These are phyloP conservation scores for Heterotis niloticus DNA, from an alignment of 2,113 vertebrate species.

Conservation along the genomic window DNA sequence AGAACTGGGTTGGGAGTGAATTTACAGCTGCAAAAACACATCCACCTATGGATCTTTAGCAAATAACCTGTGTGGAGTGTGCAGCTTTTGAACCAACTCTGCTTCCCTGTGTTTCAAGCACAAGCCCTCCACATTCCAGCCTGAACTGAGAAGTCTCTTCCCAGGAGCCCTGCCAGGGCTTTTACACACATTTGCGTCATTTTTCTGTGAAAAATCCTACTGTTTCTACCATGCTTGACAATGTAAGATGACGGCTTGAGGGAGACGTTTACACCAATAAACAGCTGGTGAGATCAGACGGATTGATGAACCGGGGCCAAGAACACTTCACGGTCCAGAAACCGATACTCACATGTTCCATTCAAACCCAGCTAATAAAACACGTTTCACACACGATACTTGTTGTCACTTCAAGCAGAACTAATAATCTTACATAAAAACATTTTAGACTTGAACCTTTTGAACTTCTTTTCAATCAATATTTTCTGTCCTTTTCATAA, in stretches of 20 bases:
- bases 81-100: conserved; percentile 17
- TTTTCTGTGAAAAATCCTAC: conserved; percentile 15
- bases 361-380: conserved; percentile 18
- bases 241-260: conserved; percentile 14
- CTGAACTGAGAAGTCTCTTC: neutral
- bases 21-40: conserved; percentile 30
- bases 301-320: conserved; percentile 9
- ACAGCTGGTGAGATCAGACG: conserved; percentile 19
- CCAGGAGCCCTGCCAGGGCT: conserved; percentile 17
- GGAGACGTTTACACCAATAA: conserved; percentile 30
- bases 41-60: conserved; percentile 24
- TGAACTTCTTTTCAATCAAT: neutral
- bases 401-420: neutral
- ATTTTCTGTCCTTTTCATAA: neutral
- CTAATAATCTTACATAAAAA: neutral
- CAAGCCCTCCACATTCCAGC: neutral
- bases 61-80: conserved; percentile 9
- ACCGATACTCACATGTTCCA: conserved; percentile 10
- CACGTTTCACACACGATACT: neutral
- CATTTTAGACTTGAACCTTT: neutral
- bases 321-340: conserved; percentile 14
- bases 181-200: conserved; percentile 7
- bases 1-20: conserved; percentile 4
- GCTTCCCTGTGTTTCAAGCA: conserved; percentile 23
- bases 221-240: neutral